A percentile compares a stretch with the other conserved stretches of the same genome.
Evolutionary conservation across 30 jellyfish, hydroid and myxozoan genomes (phyloP).

Genomic region (Hydractinia echinata): DNA sequence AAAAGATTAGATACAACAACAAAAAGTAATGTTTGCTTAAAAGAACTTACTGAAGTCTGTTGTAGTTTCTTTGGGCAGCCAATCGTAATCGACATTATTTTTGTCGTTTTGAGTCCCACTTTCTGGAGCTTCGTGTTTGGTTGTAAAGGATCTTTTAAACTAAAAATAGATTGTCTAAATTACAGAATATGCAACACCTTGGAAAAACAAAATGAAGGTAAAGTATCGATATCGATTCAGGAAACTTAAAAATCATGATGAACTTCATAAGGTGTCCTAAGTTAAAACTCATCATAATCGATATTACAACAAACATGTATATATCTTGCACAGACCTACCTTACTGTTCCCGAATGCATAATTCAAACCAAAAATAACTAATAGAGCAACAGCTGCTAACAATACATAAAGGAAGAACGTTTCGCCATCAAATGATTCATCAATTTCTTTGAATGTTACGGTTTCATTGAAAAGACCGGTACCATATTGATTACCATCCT

Average conservation of each 20-base stretch:
- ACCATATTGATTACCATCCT: constrained; percentile 89
- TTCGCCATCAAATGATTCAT: constrained; percentile 82
- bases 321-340: neutral
- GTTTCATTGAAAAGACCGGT: constrained; percentile 85
- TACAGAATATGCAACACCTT: neutral
- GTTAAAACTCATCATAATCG: constrained; percentile 1
- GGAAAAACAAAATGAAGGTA: neutral
- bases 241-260: constrained; percentile 15
- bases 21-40: neutral
- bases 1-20: too few relatives aligned
- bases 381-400: constrained; percentile 67
- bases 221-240: neutral
- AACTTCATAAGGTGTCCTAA: constrained; percentile 17
- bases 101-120: constrained; percentile 69
- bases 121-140: constrained; percentile 58
- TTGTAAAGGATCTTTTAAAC: constrained; percentile 43
- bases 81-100: constrained; percentile 69
- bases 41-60: constrained; percentile 68
- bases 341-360: constrained; percentile 47
- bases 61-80: constrained; percentile 85
- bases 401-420: constrained; percentile 74
- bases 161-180: constrained; percentile 6
- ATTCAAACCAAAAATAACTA: constrained; percentile 71
- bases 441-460: constrained; percentile 72
- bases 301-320: neutral